Percentiles rank a stretch among this genome's conserved stretches.
Evolutionary conservation across 2,888 invertebrate genomes (phyloP).

Genomic region (Stenolophus ochropezus): DNA sequence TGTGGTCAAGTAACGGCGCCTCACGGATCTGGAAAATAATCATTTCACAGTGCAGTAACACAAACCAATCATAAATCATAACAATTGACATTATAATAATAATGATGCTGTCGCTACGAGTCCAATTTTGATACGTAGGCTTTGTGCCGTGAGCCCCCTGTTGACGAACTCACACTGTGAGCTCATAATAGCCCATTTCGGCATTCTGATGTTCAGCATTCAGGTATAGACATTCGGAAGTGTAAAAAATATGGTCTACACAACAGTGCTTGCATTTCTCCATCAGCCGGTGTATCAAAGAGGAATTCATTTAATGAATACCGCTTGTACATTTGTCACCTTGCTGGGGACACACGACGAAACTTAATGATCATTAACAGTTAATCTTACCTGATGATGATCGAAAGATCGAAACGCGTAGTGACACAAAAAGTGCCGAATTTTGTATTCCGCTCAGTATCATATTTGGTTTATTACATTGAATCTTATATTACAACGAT

Average conservation of each 20-base stretch:
- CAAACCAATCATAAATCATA: constrained; percentile 61
- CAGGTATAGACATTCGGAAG: constrained; percentile 8
- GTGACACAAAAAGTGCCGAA: too few species aligned
- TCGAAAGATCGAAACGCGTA: too few species aligned
- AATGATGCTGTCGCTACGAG: constrained; percentile 61
- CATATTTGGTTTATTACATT: too few species aligned
- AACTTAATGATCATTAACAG: constrained; percentile 44
- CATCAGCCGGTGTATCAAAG: neutral
- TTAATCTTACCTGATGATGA: too few species aligned
- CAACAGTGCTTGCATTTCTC: constrained; percentile 4
- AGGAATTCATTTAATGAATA: constrained; percentile 6
- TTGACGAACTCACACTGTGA: constrained; percentile 55
- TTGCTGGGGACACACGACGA: neutral
- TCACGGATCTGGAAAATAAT: constrained; percentile 57
- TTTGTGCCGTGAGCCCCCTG: constrained; percentile 55
- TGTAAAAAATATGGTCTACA: constrained; percentile 3
- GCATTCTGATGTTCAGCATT: constrained; percentile 21
- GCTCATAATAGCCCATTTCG: constrained; percentile 52
- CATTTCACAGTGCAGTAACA: constrained; percentile 53
- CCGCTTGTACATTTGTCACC: constrained; percentile 36
- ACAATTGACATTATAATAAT: constrained; percentile 63
- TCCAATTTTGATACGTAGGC: constrained; percentile 59
- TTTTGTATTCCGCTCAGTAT: too few species aligned
- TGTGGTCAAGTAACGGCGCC: constrained; percentile 58
- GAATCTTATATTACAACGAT: too few species aligned